Percentiles rank a stretch among this genome's conserved stretches.
Evolutionary conservation across 2,888 invertebrate genomes (phyloP).

Genomic region (Drosophila mettleri): DNA sequence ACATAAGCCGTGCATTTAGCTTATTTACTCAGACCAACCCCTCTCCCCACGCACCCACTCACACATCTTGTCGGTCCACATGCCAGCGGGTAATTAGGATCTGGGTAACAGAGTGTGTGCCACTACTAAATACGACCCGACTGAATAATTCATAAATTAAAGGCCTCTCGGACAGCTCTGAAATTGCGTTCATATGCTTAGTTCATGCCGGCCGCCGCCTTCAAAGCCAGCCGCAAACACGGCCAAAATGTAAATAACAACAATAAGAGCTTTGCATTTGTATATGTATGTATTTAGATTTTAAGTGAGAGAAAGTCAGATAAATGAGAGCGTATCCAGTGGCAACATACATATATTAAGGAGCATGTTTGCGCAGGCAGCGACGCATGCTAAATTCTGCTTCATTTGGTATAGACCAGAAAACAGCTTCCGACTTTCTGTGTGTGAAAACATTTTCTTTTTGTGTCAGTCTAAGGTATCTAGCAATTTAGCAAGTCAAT

Average conservation of each 20-base stretch:
- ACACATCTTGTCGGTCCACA: conserved; percentile 1
- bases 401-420: not conserved
- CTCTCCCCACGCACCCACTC: not conserved
- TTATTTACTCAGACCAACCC: conserved; percentile 35
- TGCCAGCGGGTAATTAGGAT: conserved; percentile 65
- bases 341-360: conserved; percentile 24
- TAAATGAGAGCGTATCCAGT: not conserved
- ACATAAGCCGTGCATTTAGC: conserved; percentile 23
- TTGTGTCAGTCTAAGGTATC: not conserved
- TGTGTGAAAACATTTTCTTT: not conserved
- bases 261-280: conserved; percentile 7
- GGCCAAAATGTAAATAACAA: conserved; percentile 61
- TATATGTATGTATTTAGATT: conserved; percentile 2
- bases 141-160: conserved; percentile 73
- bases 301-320: conserved; percentile 3
- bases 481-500: not conserved
- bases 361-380: conserved; percentile 9
- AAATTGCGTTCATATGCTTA: conserved; percentile 17
- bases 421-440: not conserved
- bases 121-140: conserved; percentile 59
- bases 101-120: conserved; percentile 47
- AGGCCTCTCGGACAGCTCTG: conserved; percentile 33
- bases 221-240: conserved; percentile 65
- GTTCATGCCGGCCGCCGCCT: conserved; percentile 19
- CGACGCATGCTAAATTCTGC: not conserved